Percentiles rank a stretch among this genome's conserved stretches.
phyloP scores from a whole-genome alignment of 2,113 vertebrate species.

The Irena cyanogastra region DNA sequence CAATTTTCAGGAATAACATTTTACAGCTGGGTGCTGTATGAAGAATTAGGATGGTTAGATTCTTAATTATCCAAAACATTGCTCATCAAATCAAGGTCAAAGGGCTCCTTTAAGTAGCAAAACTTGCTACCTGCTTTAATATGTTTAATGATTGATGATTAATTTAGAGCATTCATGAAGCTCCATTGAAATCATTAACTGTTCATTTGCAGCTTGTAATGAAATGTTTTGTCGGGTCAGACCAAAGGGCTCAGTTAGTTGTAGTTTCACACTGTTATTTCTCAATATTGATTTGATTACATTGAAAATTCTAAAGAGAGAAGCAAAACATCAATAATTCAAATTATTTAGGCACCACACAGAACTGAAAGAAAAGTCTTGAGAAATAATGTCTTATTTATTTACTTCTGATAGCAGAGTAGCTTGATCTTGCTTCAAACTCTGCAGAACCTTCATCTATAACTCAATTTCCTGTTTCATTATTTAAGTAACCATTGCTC shows the following conservation, averaged over 20 bases:
- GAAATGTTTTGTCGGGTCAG: background rate
- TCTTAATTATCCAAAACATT: background rate
- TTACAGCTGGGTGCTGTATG: background rate
- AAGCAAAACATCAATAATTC: background rate
- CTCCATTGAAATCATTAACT: background rate
- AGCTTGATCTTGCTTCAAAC: background rate
- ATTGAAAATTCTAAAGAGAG: background rate
- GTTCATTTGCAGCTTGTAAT: background rate
- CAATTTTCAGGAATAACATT: background rate
- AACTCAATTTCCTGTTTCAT: background rate
- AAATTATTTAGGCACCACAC: background rate
- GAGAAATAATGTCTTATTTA: background rate
- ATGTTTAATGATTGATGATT: background rate
- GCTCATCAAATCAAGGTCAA: background rate
- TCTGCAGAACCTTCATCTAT: background rate
- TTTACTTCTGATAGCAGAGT: background rate
- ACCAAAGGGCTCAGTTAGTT: background rate
- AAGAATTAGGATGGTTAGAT: background rate
- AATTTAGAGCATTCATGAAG: background rate
- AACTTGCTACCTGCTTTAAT: background rate
- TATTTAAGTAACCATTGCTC: background rate
- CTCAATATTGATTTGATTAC: background rate
- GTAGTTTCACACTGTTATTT: background rate
- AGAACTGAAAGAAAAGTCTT: background rate
- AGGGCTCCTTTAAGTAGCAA: background rate